A percentile compares a stretch with the other conserved stretches of the same genome.
phyloP scores from a whole-genome alignment of 2,113 vertebrate species.

The Chiloscyllium plagiosum region DNA sequence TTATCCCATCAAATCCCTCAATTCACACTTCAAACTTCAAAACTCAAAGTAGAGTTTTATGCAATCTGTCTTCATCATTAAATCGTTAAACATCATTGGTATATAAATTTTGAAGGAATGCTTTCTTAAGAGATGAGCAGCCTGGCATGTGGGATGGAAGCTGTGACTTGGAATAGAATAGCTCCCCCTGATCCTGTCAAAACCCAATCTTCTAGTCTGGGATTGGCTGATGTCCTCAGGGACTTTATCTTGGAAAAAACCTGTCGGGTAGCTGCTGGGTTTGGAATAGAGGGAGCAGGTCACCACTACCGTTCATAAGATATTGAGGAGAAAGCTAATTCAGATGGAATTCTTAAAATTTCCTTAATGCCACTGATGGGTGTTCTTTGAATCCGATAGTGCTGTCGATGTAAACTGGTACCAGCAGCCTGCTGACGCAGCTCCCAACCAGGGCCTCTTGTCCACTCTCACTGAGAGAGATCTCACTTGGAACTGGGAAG shows the following conservation, averaged over 20 bases:
- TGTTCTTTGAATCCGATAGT: constrained; percentile 38
- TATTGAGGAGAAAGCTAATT: neutral
- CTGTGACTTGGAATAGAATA: neutral
- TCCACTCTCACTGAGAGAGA: constrained; percentile 62
- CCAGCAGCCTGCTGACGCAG: constrained; percentile 41
- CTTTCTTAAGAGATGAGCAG: neutral
- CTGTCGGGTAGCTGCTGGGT: neutral
- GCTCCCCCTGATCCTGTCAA: neutral
- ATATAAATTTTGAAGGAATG: neutral
- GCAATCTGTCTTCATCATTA: too few species aligned
- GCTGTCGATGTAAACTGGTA: constrained; percentile 68
- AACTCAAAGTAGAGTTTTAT: neutral
- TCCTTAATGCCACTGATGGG: neutral
- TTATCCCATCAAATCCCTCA: neutral
- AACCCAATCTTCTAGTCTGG: neutral
- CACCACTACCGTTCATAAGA: neutral
- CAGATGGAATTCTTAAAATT: neutral
- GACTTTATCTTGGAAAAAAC: neutral
- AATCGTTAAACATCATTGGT: too few species aligned
- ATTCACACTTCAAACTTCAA: neutral
- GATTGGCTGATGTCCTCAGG: neutral
- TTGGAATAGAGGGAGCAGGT: neutral
- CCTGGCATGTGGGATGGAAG: neutral
- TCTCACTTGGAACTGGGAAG: constrained; percentile 68
- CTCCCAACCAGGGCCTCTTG: constrained; percentile 46